These are phyloP conservation scores for Brachionus koreanus DNA, from an alignment of 1,140 invertebrate genomes.

Conservation along the genomic window DNA sequence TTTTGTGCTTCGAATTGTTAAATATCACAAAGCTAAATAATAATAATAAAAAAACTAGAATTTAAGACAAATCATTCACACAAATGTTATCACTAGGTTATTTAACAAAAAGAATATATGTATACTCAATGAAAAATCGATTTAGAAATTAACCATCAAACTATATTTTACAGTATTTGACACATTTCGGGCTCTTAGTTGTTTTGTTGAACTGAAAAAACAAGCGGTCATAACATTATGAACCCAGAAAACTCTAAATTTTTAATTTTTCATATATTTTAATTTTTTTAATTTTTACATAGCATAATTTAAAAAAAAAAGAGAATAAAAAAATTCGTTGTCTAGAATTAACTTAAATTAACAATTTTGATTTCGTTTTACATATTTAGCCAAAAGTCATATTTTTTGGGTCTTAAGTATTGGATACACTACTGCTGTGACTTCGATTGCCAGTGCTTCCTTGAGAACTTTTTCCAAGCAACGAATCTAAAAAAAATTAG, in stretches of 20 bases:
- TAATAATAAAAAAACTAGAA: background rate
- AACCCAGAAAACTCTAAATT: background rate
- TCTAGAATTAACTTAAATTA: background rate
- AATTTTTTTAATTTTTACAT: slow-evolving; percentile 1
- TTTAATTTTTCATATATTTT: background rate
- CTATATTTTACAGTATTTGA: background rate
- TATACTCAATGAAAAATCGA: background rate
- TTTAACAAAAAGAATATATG: background rate
- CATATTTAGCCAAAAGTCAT: background rate
- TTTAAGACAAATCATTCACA: background rate
- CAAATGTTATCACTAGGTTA: background rate
- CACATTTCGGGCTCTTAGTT: background rate
- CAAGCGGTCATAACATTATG: background rate
- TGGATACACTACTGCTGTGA: slow-evolving; percentile 14
- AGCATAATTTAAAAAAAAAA: background rate
- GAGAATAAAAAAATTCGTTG: background rate
- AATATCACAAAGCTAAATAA: slow-evolving; percentile 3
- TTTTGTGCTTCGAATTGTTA: background rate
- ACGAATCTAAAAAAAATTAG: background rate
- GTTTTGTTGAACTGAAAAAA: background rate
- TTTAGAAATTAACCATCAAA: background rate
- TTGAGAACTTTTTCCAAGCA: background rate
- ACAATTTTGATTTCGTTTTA: background rate
- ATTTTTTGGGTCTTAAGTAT: background rate
- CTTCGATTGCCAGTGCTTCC: background rate